Conservation (phyloP, 2,113 vertebrate genomes). For the Corythoichthys haematopterus region DNA sequence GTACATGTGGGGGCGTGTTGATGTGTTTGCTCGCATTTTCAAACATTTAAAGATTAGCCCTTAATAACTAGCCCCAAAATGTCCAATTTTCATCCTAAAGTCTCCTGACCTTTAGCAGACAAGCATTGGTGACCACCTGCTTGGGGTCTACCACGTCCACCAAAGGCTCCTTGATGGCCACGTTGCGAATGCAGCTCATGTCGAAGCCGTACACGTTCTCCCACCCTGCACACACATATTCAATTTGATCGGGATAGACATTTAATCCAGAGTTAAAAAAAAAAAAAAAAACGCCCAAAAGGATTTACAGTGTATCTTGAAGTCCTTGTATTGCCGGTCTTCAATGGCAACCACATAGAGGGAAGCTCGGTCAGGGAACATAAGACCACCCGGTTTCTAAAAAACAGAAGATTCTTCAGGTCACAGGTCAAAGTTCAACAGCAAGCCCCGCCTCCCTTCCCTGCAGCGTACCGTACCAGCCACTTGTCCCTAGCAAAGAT, state of each 20-base stretch:
- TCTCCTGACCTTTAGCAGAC: conserved; percentile 86
- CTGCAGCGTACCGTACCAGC: conserved; percentile 75
- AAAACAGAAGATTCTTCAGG: conserved; percentile 47
- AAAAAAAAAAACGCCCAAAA: not conserved
- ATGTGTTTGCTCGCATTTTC: not conserved
- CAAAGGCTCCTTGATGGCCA: conserved; percentile 95
- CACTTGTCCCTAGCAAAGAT: conserved; percentile 98
- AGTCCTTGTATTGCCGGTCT: conserved; percentile 97
- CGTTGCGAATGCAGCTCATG: conserved; percentile 97
- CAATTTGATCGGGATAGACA: not conserved
- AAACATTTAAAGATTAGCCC: too few relatives aligned
- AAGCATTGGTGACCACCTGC: conserved; percentile 96
- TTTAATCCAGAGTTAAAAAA: not conserved
- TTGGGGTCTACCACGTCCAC: conserved; percentile 97
- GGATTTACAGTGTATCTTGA: conserved; percentile 97
- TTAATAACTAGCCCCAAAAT: too few relatives aligned
- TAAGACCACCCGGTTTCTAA: conserved; percentile 97
- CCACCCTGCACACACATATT: conserved; percentile 81
- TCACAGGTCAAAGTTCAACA: conserved; percentile 16
- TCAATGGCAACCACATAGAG: conserved; percentile 94
- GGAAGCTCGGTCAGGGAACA: conserved; percentile 95
- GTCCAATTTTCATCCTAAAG: too few relatives aligned
- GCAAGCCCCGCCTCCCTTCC: conserved; percentile 4
- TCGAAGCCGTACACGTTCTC: conserved; percentile 98
- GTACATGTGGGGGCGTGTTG: conserved; percentile 39